These are phyloP conservation scores for Cisticola juncidis DNA, from an alignment of 2,113 vertebrate genomes.

Conservation along the genomic window DNA sequence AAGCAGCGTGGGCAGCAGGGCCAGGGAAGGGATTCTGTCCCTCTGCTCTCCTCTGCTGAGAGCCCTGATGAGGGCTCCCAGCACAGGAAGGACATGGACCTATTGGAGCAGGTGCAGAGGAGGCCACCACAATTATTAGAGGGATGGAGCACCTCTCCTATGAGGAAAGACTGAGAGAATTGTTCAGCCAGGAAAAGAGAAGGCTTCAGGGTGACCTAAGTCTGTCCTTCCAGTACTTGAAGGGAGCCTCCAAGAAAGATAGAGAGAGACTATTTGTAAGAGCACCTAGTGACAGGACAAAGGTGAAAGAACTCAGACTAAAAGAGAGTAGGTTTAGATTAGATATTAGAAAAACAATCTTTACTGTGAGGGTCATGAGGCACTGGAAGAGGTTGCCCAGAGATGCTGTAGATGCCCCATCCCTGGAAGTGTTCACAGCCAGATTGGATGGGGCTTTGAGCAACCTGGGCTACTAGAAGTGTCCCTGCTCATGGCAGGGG, in stretches of 20 bases:
- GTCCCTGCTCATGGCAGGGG: neutral
- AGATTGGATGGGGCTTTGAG: neutral
- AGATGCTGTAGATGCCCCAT: rapidly evolving
- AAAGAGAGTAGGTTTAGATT: neutral
- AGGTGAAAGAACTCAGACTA: neutral
- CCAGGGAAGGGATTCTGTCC: neutral
- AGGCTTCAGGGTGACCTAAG: neutral
- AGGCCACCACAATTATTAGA: neutral
- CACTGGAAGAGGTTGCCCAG: neutral
- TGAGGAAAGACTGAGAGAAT: neutral
- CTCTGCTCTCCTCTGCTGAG: neutral
- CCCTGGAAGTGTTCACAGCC: neutral
- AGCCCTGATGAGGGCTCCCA: neutral
- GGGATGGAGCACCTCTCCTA: neutral
- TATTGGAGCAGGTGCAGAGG: rapidly evolving
- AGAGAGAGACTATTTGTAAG: neutral
- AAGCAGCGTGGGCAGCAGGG: rapidly evolving
- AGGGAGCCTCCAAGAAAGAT: neutral
- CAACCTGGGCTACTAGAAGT: neutral
- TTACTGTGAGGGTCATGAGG: neutral
- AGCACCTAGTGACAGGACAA: too few species aligned
- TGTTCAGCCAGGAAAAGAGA: neutral
- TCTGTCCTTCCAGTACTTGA: neutral
- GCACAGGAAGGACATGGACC: neutral
- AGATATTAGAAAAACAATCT: neutral